Evolutionary conservation across 1,140 invertebrate species (phyloP).

Genomic region (Argopecten irradians): DNA sequence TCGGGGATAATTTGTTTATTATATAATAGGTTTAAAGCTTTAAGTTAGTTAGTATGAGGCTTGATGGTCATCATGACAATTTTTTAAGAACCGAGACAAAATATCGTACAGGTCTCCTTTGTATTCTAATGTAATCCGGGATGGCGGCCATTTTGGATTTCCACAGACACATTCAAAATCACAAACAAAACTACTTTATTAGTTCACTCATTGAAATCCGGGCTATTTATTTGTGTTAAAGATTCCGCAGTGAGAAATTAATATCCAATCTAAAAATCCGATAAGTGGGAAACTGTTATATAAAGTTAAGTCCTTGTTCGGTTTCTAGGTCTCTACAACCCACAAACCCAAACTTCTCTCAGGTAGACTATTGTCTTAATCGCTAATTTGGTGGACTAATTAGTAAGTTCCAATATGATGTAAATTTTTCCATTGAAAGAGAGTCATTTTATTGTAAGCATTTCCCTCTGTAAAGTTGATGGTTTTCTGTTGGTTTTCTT

Average conservation of each 20-base stretch:
- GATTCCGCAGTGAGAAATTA: conserved; percentile 11
- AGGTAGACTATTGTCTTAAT: neutral
- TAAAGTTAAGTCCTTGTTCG: neutral
- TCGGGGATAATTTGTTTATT: neutral
- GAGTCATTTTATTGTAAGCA: conserved; percentile 18
- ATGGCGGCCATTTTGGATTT: conserved; percentile 14
- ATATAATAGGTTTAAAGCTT: conserved; percentile 16
- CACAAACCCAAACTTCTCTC: neutral
- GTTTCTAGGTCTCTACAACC: neutral
- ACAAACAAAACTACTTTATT: conserved; percentile 12
- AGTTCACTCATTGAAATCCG: neutral
- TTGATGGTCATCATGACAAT: neutral
- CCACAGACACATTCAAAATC: neutral
- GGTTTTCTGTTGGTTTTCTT: conserved; percentile 3
- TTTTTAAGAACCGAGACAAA: neutral
- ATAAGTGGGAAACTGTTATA: neutral
- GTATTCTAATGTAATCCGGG: neutral
- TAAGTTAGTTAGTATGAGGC: neutral
- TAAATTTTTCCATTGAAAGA: conserved; percentile 9
- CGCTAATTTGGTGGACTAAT: neutral
- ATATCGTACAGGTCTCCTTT: conserved; percentile 16
- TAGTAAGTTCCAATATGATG: neutral
- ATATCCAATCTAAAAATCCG: conserved; percentile 18
- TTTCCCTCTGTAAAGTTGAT: neutral
- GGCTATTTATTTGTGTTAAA: conserved; percentile 6